phyloP scores from a whole-genome alignment of 2,113 vertebrate genomes.

The Damaliscus lunatus region DNA sequence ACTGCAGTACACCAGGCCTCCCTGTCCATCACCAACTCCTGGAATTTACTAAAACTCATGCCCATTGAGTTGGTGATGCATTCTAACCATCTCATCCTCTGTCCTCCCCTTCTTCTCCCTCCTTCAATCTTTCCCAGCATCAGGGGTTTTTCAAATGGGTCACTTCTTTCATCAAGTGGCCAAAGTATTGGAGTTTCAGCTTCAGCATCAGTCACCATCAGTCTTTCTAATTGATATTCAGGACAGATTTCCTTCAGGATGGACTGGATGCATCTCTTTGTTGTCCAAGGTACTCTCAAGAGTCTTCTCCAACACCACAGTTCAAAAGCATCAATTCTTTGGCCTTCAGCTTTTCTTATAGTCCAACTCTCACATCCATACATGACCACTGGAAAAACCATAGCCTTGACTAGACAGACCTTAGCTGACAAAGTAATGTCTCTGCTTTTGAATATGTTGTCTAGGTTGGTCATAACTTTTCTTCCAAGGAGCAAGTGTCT shows the following conservation, averaged over 20 bases:
- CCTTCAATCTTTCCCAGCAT: neutral
- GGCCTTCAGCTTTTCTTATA: neutral
- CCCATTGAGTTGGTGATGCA: neutral
- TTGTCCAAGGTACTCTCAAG: neutral
- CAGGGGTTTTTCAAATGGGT: neutral
- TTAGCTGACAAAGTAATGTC: neutral
- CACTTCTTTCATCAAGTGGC: neutral
- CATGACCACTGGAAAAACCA: neutral
- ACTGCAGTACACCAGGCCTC: neutral
- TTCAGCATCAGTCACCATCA: neutral
- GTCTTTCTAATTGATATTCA: neutral
- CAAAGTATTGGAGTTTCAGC: neutral
- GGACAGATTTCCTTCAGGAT: neutral
- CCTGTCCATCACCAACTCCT: neutral
- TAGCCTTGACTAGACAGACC: neutral
- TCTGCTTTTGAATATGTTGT: neutral
- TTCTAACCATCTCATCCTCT: neutral
- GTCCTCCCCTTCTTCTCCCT: neutral
- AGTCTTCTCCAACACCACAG: neutral
- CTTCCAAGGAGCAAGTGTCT: neutral
- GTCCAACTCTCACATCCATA: neutral
- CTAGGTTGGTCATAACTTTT: neutral
- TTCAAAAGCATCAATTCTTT: neutral
- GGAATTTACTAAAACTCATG: neutral
- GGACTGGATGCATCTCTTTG: neutral